Evolutionary conservation across 2,888 invertebrate genomes (phyloP), one percentile per base, ranked within the genome.

Genomic region (Eurois occulta): DNA sequence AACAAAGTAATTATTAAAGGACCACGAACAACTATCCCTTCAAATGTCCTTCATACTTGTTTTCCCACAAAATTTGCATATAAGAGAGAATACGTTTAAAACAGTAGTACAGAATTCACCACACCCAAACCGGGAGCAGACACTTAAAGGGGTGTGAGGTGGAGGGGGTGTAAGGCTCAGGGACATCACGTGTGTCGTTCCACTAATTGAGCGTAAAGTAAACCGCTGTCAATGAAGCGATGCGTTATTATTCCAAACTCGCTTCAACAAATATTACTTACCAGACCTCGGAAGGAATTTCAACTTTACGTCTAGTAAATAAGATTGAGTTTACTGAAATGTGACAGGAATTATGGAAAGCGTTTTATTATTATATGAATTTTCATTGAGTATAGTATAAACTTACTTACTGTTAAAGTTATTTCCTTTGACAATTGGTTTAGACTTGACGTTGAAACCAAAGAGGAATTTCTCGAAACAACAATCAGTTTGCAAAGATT

Each of bases 181-280:
- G 79, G 82, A 85, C 89, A 88, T 88, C 90, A 90, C 91, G 91
- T 92, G 92, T 91, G 91, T 91, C 88, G 91, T 90, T 90, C 86
- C 91, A 90, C 92, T 94, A 94, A 94, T 94, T 94, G 93, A 94
- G 93, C 94, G 93, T 93, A 93, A 92, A 93, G 91, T 91, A 93
- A 93, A 93, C 93, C 93, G 90, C 91, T 91, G 92, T 92, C 92
- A 92, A 91, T 90, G 90, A 91, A 89, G 90, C 91, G 89, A 89
- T 82, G 91, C 89, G 86, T 91, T 92, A 92, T 92, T 91, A 92
- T 91, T 91, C 90, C 88, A 87, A 91, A 91, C 91, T 91, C 89
- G 88, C 90, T 89, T 90, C 86, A 87, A 84, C 75, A 89, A 88
- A 90, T 90, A 90, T 90, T 90, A 91, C 90, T 90, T 89, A 86